These are phyloP conservation scores for Mythimna lalbum DNA, from an alignment of 2,888 invertebrate genomes.

Conservation along the genomic window DNA sequence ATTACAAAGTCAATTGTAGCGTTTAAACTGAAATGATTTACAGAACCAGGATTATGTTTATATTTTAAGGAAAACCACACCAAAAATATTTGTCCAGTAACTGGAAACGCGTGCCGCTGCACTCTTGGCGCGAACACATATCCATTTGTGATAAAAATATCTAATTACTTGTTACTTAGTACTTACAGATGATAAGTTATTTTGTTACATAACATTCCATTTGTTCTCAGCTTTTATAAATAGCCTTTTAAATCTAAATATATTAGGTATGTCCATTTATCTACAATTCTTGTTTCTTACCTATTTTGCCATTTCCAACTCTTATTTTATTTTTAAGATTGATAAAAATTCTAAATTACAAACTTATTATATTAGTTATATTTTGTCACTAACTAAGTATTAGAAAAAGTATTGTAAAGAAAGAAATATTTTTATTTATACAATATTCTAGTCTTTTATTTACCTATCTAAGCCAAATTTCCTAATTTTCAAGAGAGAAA, in stretches of 20 bases:
- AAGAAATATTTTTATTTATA: constrained; percentile 68
- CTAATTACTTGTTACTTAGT: no score
- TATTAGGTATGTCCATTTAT: constrained; percentile 8
- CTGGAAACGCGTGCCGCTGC: not conserved
- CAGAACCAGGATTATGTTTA: constrained; percentile 19
- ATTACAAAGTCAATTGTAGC: constrained; percentile 38
- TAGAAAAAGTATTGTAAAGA: constrained; percentile 63
- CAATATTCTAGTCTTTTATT: constrained; percentile 55
- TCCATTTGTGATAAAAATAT: constrained; percentile 25
- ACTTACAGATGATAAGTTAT: no score
- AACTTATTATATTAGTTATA: constrained; percentile 8
- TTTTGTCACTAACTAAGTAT: constrained; percentile 58
- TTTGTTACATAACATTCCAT: constrained; percentile 11
- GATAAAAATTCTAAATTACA: constrained; percentile 2
- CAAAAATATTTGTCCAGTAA: constrained; percentile 1
- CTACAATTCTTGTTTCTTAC: not conserved
- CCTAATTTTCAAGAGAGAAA: not conserved
- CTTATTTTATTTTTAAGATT: constrained; percentile 1
- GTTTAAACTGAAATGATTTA: constrained; percentile 22
- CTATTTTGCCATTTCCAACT: not conserved
- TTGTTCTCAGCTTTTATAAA: constrained; percentile 12
- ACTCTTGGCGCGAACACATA: constrained; percentile 13
- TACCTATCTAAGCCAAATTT: not conserved
- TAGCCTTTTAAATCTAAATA: not conserved
- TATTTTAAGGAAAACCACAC: constrained; percentile 14